A percentile compares a stretch with the other conserved stretches of the same genome.
Evolutionary conservation across 2,888 invertebrate genomes (phyloP).

Genomic region (Ischnura elegans): DNA sequence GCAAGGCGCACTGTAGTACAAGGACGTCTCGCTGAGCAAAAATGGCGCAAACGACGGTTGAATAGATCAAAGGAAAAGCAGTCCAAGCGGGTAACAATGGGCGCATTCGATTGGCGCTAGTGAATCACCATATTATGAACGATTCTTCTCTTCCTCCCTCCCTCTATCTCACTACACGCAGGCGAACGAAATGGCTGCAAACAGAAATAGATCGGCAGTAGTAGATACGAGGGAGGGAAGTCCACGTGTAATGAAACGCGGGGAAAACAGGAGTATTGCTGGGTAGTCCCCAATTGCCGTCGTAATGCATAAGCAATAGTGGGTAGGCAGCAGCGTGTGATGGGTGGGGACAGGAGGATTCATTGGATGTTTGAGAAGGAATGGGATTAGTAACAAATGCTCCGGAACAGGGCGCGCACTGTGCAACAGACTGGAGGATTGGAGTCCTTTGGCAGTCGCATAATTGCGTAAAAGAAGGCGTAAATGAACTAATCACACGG

Average conservation of each 20-base stretch:
- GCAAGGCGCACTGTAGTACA: too few species aligned
- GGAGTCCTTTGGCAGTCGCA: background rate
- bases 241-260: background rate
- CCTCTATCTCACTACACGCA: too few species aligned
- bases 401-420: background rate
- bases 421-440: background rate
- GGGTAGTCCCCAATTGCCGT: background rate
- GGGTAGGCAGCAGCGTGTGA: too few species aligned
- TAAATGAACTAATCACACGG: background rate
- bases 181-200: background rate
- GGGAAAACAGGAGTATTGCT: background rate
- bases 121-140: background rate
- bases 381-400: background rate
- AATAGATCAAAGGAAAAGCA: background rate
- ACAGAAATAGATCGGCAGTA: constrained; percentile 3
- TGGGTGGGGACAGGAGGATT: background rate
- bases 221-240: too few species aligned
- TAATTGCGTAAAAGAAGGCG: background rate
- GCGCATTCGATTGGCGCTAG: background rate
- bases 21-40: background rate
- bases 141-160: background rate
- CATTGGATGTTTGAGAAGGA: background rate
- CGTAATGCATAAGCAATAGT: constrained; percentile 9
- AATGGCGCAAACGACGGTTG: background rate
- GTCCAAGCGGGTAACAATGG: background rate